A percentile compares a stretch with the other conserved stretches of the same genome.
Evolutionary conservation across 2,888 invertebrate species (phyloP).

Genomic region (Phytoseiulus persimilis): DNA sequence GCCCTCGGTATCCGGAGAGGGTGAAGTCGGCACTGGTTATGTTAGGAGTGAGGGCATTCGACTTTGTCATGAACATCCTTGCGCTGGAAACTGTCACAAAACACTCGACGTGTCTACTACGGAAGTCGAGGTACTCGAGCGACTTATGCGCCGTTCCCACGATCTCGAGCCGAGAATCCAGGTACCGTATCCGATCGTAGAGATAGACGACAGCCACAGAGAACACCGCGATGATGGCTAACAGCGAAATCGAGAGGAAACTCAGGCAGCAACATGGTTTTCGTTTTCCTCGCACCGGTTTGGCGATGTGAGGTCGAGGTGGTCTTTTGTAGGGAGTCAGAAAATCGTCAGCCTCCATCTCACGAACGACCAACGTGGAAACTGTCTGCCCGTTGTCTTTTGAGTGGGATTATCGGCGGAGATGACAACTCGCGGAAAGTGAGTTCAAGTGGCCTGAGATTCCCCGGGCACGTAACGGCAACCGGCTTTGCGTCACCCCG

Average conservation of each 20-base stretch:
- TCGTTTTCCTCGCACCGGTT: neutral
- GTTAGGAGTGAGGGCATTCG: neutral
- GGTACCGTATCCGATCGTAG: neutral
- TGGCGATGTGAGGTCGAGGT: neutral
- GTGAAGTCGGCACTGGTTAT: neutral
- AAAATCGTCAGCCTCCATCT: slow-evolving; percentile 26
- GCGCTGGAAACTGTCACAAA: neutral
- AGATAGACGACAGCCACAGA: neutral
- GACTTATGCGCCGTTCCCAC: neutral
- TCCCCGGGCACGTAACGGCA: neutral
- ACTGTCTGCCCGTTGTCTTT: neutral
- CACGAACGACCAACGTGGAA: neutral
- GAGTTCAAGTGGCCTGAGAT: neutral
- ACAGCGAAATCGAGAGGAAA: neutral
- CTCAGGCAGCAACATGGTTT: neutral
- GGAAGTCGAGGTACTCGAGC: neutral
- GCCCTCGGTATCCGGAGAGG: neutral
- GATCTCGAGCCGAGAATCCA: neutral
- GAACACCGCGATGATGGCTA: neutral
- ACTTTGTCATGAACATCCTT: slow-evolving; percentile 19
- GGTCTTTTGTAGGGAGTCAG: slow-evolving; percentile 21
- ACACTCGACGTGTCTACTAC: slow-evolving; percentile 28
- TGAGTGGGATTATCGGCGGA: neutral
- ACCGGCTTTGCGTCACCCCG: neutral
- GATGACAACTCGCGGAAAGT: neutral